Evolutionary conservation across 2,797 vertebrate species (phyloP).

Genomic region (Threskiornis aethiopicus): DNA sequence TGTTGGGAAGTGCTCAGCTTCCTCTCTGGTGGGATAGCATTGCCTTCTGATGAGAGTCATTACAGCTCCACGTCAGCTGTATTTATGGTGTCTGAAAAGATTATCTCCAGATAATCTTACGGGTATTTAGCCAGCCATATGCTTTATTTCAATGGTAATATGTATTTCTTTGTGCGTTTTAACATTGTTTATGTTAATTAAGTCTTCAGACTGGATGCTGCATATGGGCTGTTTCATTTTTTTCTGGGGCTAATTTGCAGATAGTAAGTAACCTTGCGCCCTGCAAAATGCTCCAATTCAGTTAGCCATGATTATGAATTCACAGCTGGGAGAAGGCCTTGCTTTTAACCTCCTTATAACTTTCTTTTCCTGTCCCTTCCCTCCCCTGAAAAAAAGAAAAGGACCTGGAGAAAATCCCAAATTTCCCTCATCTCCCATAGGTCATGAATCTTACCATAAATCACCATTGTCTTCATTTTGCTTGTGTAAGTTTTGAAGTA

Average conservation of each 20-base stretch:
- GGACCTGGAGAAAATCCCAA: neutral
- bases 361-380: neutral
- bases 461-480: neutral
- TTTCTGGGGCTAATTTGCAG: conserved; percentile 4
- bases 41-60: conserved; percentile 8
- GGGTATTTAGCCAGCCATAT: conserved; percentile 66
- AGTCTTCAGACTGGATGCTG: conserved; percentile 33
- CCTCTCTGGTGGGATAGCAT: neutral
- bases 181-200: conserved; percentile 63
- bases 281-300: neutral
- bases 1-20: conserved; percentile 5
- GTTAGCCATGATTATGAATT: neutral
- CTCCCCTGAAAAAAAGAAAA: neutral
- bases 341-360: neutral
- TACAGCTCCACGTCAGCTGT: conserved; percentile 29
- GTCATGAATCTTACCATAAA: neutral
- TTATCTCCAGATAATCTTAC: conserved; percentile 68
- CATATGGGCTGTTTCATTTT: neutral
- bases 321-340: neutral
- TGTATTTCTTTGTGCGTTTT: conserved; percentile 8
- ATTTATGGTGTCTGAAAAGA: conserved; percentile 50
- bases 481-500: neutral
- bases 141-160: conserved; percentile 50
- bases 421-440: neutral
- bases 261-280: neutral